Evolutionary conservation across 2,888 invertebrate species (phyloP), one percentile per base, ranked within the genome.

Genomic region (Drosophila austrosaltans): DNA sequence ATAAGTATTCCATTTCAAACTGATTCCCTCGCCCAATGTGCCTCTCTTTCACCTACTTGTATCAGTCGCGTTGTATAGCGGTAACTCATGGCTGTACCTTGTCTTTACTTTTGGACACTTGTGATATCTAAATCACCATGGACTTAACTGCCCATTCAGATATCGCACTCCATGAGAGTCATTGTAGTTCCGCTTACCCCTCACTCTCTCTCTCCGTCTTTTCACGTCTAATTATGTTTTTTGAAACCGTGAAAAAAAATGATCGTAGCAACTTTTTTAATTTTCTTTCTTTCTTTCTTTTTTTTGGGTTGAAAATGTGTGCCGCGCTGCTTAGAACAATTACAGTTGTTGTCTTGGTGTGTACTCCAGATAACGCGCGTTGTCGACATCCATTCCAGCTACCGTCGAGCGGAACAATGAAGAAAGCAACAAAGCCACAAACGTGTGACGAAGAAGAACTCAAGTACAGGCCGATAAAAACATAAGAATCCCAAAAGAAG

Each of bases 341-440:
- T 22, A 53, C 53, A 32, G 53, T n/a, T 28, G 48, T 44, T 57
- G 8, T 72, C 20, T 53, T 44, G 63, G 54, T 75, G 59, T 75
- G 63, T 83, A 82, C 80, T 82, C 80, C 87, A 82, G 87, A 82
- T 82, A 87, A 87, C 85, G 75, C 82, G 64, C 77, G 68, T 64
- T 79, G 66, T 77, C 71, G 82, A 48, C 48, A 48, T 76, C 66
- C 80, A 61, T 67, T 48, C 63, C 69, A 69, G 69, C 75, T 64
- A 74, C 75, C 75, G 75, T 61, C 73, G 53, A 63, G 63, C 72
- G 74, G 74, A 67, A 72, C 74, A 63, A 59, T 74, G 65, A 65
- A 75, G 74, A 74, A 75, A 74, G 75, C 75, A 44, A 42, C 69
- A 74, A 75, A 75, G 62, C 68, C 73, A 73, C 59, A 73, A 73